phyloP scores from a whole-genome alignment of 2,888 invertebrate species.

The Elegia similella region DNA sequence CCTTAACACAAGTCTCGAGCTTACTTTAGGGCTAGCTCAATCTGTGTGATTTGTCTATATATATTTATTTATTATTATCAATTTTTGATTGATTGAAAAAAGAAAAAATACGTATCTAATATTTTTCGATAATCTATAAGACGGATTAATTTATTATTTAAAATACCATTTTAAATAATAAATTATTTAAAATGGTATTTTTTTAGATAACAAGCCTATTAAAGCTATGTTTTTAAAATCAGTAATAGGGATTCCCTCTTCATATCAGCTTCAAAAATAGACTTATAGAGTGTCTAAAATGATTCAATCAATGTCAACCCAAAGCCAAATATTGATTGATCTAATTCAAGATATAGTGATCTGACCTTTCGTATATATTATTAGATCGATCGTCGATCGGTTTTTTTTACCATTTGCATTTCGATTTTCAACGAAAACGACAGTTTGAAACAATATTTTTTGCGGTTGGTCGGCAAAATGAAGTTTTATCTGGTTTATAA shows the following conservation, averaged over 20 bases:
- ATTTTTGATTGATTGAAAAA: too few relatives aligned
- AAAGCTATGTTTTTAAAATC: background rate
- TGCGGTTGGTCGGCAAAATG: conserved; percentile 46
- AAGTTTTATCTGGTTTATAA: conserved; percentile 65
- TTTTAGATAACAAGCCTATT: too few relatives aligned
- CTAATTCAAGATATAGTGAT: background rate
- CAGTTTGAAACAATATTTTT: conserved; percentile 24
- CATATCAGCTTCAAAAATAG: background rate
- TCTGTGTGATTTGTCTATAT: too few relatives aligned
- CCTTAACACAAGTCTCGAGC: too few relatives aligned
- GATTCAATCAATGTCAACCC: conserved; percentile 4
- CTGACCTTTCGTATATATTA: conserved; percentile 1
- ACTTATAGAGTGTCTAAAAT: background rate
- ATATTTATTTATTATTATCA: too few relatives aligned
- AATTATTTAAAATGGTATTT: too few relatives aligned
- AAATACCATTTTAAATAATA: too few relatives aligned
- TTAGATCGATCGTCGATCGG: background rate
- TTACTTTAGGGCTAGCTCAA: too few relatives aligned
- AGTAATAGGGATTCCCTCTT: background rate
- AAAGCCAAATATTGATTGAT: conserved; percentile 1
- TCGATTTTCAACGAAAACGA: conserved; percentile 39
- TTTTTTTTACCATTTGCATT: conserved; percentile 37
- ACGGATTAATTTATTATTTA: too few relatives aligned
- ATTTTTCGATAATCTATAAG: too few relatives aligned
- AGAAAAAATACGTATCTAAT: too few relatives aligned